Evolutionary conservation across 2,113 vertebrate genomes (phyloP).

Genomic region (Odocoileus virginianus): DNA sequence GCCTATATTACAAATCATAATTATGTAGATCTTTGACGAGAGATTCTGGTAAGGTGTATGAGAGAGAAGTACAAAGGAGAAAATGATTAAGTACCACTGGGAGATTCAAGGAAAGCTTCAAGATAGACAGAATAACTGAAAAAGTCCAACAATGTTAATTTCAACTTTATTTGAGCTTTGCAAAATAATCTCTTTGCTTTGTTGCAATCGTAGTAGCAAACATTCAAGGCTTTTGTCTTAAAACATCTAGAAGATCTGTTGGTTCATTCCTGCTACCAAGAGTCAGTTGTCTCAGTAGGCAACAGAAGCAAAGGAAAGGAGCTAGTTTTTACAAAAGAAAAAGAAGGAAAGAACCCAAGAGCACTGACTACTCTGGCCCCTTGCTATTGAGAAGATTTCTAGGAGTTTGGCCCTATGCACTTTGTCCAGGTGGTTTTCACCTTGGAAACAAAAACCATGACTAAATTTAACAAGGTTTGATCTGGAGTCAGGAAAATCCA

Average conservation of each 20-base stretch:
- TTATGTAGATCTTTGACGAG: neutral
- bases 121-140: neutral
- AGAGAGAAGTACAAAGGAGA: neutral
- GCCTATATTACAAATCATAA: neutral
- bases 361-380: neutral
- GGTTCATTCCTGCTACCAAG: neutral
- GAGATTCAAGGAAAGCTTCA: neutral
- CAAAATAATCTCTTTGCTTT: slow-evolving; percentile 1
- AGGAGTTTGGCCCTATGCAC: neutral
- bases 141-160: neutral
- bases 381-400: neutral
- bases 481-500: neutral
- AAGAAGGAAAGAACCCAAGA: neutral
- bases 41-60: neutral
- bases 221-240: neutral
- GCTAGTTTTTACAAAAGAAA: neutral
- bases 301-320: neutral
- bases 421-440: neutral
- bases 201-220: neutral
- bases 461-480: neutral
- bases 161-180: neutral
- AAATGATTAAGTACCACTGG: neutral
- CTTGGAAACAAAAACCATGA: neutral
- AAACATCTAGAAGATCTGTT: neutral
- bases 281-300: neutral